Percentiles rank a stretch among this genome's conserved stretches.
Conservation (phyloP, 2,888 invertebrate genomes). For the Agonopterix arenella region DNA sequence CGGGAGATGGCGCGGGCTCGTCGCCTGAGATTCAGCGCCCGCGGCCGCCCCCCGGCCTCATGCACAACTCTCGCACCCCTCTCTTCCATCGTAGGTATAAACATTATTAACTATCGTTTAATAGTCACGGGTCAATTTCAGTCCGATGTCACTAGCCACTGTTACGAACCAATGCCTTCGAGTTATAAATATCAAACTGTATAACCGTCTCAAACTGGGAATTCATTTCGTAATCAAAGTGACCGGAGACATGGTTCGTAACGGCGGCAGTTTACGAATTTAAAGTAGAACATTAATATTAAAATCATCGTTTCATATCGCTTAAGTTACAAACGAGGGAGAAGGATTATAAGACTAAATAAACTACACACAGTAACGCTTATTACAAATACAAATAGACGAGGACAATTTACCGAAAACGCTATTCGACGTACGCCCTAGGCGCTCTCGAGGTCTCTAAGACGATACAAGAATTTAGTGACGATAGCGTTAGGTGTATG, state of each 20-base stretch:
- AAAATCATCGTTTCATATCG: slow-evolving; percentile 27
- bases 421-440: neutral
- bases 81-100: slow-evolving; percentile 30
- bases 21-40: slow-evolving; percentile 64
- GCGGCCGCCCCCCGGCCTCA: slow-evolving; percentile 35
- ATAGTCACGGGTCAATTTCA: slow-evolving; percentile 56
- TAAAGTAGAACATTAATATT: slow-evolving; percentile 15
- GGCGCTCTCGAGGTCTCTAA: neutral
- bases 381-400: neutral
- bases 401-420: neutral
- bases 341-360: slow-evolving; percentile 1
- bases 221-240: neutral
- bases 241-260: slow-evolving; percentile 2
- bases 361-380: neutral
- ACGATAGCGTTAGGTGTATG: neutral
- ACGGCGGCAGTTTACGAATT: slow-evolving; percentile 6
- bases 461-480: neutral
- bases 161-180: slow-evolving; percentile 4
- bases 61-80: slow-evolving; percentile 32
- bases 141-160: slow-evolving; percentile 31
- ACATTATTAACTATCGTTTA: slow-evolving; percentile 29
- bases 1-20: slow-evolving; percentile 30
- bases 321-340: slow-evolving; percentile 24
- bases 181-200: neutral
- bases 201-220: slow-evolving; percentile 1